Percentiles rank a stretch among this genome's conserved stretches.
phyloP scores from a whole-genome alignment of 2,888 invertebrate genomes.

The Ophion slaviceki region DNA sequence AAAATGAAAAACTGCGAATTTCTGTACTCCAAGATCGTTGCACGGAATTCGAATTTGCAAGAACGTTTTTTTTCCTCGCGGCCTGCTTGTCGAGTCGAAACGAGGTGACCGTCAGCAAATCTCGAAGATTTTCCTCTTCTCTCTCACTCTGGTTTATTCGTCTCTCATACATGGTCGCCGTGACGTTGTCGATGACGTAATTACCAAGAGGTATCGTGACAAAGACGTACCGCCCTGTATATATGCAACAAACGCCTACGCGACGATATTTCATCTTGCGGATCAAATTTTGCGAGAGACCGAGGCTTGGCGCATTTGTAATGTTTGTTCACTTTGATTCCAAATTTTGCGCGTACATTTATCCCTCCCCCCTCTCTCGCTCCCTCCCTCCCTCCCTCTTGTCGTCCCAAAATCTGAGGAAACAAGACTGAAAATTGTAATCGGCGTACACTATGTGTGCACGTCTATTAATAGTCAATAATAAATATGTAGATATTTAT shows the following conservation, averaged over 20 bases:
- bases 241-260: slow-evolving; percentile 25
- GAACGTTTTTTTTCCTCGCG: background rate
- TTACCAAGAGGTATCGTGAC: slow-evolving; percentile 35
- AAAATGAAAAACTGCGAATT: background rate
- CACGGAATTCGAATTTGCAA: background rate
- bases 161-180: background rate
- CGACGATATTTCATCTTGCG: slow-evolving; percentile 39
- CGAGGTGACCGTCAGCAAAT: background rate
- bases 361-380: background rate
- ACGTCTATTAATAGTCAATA: slow-evolving; percentile 22
- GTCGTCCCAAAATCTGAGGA: background rate
- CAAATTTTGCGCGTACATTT: slow-evolving; percentile 26
- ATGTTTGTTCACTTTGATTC: slow-evolving; percentile 19
- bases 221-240: slow-evolving; percentile 18
- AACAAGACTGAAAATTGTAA: slow-evolving; percentile 5
- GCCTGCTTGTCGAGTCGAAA: background rate
- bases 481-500: slow-evolving; percentile 25
- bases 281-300: slow-evolving; percentile 31
- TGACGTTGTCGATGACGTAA: slow-evolving; percentile 63
- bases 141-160: background rate
- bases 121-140: background rate
- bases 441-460: background rate
- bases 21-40: background rate
- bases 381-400: background rate
- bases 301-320: slow-evolving; percentile 33